Evolutionary conservation across 2,888 invertebrate species (phyloP), one percentile per base, ranked within the genome.

Genomic region (Philereme vetulata): DNA sequence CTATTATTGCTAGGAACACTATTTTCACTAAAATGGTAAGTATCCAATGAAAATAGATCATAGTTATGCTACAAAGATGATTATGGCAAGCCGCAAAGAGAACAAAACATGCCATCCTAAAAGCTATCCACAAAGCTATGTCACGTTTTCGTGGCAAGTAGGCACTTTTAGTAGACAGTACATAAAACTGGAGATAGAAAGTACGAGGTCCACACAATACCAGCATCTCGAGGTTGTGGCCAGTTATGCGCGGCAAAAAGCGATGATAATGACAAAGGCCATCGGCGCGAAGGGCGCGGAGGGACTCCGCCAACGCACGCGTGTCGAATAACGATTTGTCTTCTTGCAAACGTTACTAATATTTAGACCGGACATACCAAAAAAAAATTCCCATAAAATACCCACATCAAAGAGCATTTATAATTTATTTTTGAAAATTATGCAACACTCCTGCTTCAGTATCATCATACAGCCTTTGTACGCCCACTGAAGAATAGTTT

Each of bases 261-360:
- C 83, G 86, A 87, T 88, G 89, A 88, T 92, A 91, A 92, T 90
- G 90, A 88, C 86, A 82, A 77, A 86, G 84, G 79, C 82, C 85
- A 84, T 85, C 79, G 86, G 81, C 85, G 85, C 82, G 84, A 82
- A 87, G 90, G 90, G 90, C 86, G 82, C 82, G 81, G 80, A 83
- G 86, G 82, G 74, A 77, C 77, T 74, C 75, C 76, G 77, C 77
- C 73, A 67, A 65, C 73, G 76, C 65, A 88, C 89, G 90, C 84
- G 83, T 62, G 70, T 70, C 72, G 90, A 88, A 91, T 91, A 88
- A 81, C 79, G 82, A 90, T 85, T 77, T 66, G 68, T 62, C 51
- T 44, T 34, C 45, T 60, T 51, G 62, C 59, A 81, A 82, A 80
- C 63, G 11, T 68, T 36, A 46, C 53, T 10, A 57, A 57, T 7